These are phyloP conservation scores for Tolmerus cingulatus DNA, from an alignment of 2,888 invertebrate species.

Conservation along the genomic window DNA sequence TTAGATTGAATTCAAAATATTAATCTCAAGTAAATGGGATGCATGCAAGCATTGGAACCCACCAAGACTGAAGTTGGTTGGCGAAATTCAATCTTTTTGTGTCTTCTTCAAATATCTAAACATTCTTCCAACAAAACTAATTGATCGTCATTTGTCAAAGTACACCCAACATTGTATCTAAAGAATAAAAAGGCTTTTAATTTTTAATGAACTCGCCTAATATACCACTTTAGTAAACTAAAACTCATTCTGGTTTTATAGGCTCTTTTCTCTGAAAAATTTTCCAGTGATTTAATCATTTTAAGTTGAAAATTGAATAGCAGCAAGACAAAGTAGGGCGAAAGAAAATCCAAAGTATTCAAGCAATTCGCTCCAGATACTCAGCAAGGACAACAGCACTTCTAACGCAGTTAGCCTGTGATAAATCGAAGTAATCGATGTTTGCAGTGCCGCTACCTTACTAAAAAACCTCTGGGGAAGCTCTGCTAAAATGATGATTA, in stretches of 20 bases:
- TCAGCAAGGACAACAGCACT: not conserved
- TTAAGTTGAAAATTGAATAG: not conserved
- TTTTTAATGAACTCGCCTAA: not conserved
- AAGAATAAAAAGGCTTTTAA: not conserved
- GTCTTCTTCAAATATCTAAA: not conserved
- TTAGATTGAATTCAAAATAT: not conserved
- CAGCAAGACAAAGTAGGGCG: not conserved
- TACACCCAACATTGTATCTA: not conserved
- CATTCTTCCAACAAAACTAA: not conserved
- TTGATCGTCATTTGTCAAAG: not conserved
- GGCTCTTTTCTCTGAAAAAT: not conserved
- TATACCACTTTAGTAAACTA: not conserved
- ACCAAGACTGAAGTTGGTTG: not conserved
- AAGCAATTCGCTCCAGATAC: not conserved
- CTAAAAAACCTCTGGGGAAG: not conserved
- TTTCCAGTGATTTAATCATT: not conserved
- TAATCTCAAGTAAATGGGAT: not conserved
- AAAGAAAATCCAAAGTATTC: not conserved
- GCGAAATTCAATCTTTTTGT: not conserved
- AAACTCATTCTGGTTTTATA: not conserved
- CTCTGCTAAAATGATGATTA: not conserved
- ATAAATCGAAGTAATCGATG: slow-evolving; percentile 7
- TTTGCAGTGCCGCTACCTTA: not conserved
- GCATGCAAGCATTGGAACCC: not conserved
- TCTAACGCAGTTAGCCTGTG: not conserved